Conservation (phyloP, 2,888 invertebrate species). For the Drosophila kanekoi region DNA sequence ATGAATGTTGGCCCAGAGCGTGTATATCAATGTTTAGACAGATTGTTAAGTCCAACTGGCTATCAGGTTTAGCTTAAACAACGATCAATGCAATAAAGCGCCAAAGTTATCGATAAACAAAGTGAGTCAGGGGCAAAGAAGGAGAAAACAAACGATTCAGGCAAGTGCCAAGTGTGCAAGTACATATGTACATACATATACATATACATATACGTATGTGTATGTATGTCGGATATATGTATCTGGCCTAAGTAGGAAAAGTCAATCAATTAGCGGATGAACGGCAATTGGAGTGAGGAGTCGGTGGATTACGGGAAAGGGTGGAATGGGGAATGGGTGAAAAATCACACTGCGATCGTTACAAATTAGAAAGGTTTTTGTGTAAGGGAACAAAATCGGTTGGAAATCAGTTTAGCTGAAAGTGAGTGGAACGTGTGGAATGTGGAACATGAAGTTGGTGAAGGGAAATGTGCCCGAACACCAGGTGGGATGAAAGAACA, state of each 20-base stretch:
- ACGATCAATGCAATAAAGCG: constrained; percentile 28
- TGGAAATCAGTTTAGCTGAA: constrained; percentile 38
- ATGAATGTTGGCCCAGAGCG: constrained; percentile 6
- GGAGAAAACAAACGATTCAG: not conserved
- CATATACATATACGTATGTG: not conserved
- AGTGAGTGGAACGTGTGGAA: constrained; percentile 45
- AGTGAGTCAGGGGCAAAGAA: constrained; percentile 13
- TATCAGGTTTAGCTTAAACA: constrained; percentile 16
- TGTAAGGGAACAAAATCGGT: constrained; percentile 29
- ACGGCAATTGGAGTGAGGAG: constrained; percentile 31
- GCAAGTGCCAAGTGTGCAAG: constrained; percentile 16
- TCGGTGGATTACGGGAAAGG: not conserved
- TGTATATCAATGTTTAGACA: constrained; percentile 20
- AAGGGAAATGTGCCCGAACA: constrained; percentile 44
- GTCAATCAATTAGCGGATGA: constrained; percentile 52
- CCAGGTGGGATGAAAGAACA: constrained; percentile 35
- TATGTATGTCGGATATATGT: constrained; percentile 1
- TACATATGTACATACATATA: not conserved
- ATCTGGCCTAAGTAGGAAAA: constrained; percentile 12
- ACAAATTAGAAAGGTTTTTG: constrained; percentile 51
- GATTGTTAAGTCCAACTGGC: constrained; percentile 21
- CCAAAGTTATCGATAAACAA: constrained; percentile 20
- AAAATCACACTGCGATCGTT: constrained; percentile 25
- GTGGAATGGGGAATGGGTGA: constrained; percentile 17
- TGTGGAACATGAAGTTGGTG: constrained; percentile 22